phyloP scores from a whole-genome alignment of 23 tunicate species.

The Trididemnum clinides region DNA sequence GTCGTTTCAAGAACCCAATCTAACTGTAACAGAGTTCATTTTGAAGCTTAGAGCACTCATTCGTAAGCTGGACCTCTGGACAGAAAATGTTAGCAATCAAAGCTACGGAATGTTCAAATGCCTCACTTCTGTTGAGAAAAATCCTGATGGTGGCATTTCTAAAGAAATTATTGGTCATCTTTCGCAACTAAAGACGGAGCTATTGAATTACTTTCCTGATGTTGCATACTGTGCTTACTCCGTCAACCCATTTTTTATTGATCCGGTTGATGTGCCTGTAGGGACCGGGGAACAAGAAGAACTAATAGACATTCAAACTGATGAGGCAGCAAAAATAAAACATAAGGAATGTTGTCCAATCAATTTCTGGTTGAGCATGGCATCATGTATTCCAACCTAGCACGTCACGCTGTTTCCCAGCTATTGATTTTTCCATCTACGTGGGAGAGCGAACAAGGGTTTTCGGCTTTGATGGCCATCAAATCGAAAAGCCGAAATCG shows the following conservation, averaged over 20 bases:
- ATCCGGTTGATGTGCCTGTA: slow-evolving; percentile 58
- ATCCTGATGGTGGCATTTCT: slow-evolving; percentile 50
- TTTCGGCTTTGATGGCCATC: slow-evolving; percentile 51
- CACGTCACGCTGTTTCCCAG: slow-evolving; percentile 59
- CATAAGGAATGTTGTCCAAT: slow-evolving; percentile 66
- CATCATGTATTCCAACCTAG: slow-evolving; percentile 44
- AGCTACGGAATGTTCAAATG: slow-evolving; percentile 69
- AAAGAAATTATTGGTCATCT: slow-evolving; percentile 51
- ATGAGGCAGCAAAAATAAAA: slow-evolving; percentile 57
- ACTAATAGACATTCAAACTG: slow-evolving; percentile 60
- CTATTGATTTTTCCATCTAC: slow-evolving; percentile 61
- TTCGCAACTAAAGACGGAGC: slow-evolving; percentile 44
- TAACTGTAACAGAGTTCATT: slow-evolving; percentile 52
- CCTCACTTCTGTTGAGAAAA: slow-evolving; percentile 36
- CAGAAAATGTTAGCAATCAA: slow-evolving; percentile 43
- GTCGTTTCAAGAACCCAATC: slow-evolving; percentile 63
- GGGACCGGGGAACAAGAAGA: slow-evolving; percentile 68
- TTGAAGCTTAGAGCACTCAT: slow-evolving; percentile 27
- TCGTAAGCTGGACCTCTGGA: slow-evolving; percentile 79
- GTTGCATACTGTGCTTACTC: slow-evolving; percentile 52
- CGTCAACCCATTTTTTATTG: slow-evolving; percentile 41
- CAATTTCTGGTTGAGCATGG: slow-evolving; percentile 72
- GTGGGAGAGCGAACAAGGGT: slow-evolving; percentile 68
- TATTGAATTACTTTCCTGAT: slow-evolving; percentile 64
- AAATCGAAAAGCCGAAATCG: slow-evolving; percentile 65